These are phyloP conservation scores for Amblyjoppa proteus DNA, from an alignment of 2,888 invertebrate species.

Conservation along the genomic window DNA sequence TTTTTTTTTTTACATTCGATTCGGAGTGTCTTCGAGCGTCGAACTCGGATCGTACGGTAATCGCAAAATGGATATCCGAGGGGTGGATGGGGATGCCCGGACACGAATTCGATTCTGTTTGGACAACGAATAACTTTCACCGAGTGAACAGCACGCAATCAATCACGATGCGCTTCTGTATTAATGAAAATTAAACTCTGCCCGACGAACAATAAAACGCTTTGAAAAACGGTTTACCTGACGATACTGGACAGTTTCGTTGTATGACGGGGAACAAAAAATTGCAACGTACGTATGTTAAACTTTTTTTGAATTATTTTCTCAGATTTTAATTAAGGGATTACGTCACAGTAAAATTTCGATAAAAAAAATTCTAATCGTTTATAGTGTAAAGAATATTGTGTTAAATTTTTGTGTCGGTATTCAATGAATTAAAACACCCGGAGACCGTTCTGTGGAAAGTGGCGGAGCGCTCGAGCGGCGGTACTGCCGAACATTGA, in stretches of 20 bases:
- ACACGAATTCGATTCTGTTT: constrained; percentile 73
- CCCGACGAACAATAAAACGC: constrained; percentile 28
- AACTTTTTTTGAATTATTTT: background rate
- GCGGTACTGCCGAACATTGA: no score
- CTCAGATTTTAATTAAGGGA: background rate
- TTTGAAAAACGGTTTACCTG: background rate
- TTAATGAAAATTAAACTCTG: constrained; percentile 71
- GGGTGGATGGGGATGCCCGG: constrained; percentile 57
- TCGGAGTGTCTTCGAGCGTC: constrained; percentile 58
- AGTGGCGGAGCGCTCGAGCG: no score
- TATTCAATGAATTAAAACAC: no score
- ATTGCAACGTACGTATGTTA: background rate
- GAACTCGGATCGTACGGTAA: constrained; percentile 66
- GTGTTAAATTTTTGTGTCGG: no score
- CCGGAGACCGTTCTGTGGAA: no score
- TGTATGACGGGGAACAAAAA: background rate
- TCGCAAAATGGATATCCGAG: constrained; percentile 75
- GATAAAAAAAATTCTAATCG: no score
- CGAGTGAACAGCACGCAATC: constrained; percentile 76
- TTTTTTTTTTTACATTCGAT: constrained; percentile 66
- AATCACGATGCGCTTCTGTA: constrained; percentile 74
- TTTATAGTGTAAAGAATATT: no score
- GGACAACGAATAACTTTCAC: constrained; percentile 77
- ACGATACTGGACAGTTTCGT: background rate
- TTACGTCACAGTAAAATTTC: no score